Percentiles rank a stretch among this genome's conserved stretches.
These are phyloP conservation scores for Bostrychus sinensis DNA, from an alignment of 2,113 vertebrate genomes.

Conservation along the genomic window DNA sequence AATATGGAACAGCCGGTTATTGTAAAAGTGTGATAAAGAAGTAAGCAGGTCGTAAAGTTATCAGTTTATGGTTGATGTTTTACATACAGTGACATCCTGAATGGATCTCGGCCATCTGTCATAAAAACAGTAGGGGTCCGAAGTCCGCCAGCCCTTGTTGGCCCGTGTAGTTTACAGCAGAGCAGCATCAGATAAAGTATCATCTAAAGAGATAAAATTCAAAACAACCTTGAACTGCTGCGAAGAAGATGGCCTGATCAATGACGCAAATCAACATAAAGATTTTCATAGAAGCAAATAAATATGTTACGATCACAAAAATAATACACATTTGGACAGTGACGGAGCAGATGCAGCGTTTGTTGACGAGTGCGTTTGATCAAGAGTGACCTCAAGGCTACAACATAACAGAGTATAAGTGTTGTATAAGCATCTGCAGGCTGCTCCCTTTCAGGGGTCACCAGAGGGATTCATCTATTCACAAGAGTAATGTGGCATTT, in stretches of 20 bases:
- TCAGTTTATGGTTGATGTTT: not conserved
- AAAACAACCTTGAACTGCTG: slow-evolving; percentile 30
- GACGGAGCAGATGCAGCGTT: no score
- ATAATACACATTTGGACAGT: no score
- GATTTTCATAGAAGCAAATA: not conserved
- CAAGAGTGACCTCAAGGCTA: no score
- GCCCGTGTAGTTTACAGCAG: slow-evolving; percentile 15
- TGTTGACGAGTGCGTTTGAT: no score
- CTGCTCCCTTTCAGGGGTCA: no score
- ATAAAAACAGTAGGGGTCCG: slow-evolving; percentile 16
- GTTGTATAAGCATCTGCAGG: no score
- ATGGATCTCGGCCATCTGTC: not conserved
- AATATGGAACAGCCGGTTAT: not conserved
- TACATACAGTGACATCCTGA: slow-evolving; percentile 4
- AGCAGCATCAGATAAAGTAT: slow-evolving; percentile 34
- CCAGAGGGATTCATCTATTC: no score
- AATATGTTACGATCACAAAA: not conserved
- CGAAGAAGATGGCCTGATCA: not conserved
- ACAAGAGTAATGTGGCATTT: no score
- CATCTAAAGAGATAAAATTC: slow-evolving; percentile 18
- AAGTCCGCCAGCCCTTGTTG: slow-evolving; percentile 23
- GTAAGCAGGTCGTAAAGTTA: not conserved
- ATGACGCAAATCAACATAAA: not conserved
- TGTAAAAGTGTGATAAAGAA: not conserved
- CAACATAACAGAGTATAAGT: no score